Base-by-base conservation (phyloP, 2,888 invertebrate genomes). In the Catocala fraxini region DNA sequence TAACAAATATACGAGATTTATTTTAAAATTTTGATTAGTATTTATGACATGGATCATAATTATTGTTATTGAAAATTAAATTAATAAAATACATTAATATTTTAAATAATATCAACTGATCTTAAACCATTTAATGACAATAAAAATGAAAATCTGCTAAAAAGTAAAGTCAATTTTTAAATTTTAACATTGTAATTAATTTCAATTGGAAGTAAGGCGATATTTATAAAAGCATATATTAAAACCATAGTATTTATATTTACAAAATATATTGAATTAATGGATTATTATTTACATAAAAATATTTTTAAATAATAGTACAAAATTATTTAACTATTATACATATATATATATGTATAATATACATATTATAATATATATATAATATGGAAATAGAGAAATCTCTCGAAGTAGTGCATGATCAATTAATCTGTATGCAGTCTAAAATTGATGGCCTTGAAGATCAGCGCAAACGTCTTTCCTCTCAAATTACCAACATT, bases 161-260 rank as follows among this genome's bases (percentile, higher is more conserved):
- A 69, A 65, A 53, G 41, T 52, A 63, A 77, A 51, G 74, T 79
- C 74, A 79, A 77, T 79, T 79, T 25, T 73, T 65, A 72, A 70
- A 64, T 61, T 60, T 56, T 58, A 59, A 47, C 15, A 13, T 58
- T 41, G 39, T 33, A 39, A 45, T 60, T 58, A 13, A 58, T 51
- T 51, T 46, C 5, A 41, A 56, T 51, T 41, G 35, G 7, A 60
- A 51, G 35, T 41, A 60, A 56, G 47, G 56, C 35, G 54, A 60
- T 15, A 56, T 70, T 63, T 69, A 56, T 56, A 58, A 64, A 12
- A 68, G 49, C 48, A 65, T 77, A 74, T 75, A 72, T 75, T 70
- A 65, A 73, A 71, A 62, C 13, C 56, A 74, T 63, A 67, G 1
- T 61, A 12, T 1, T 41, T 41, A 58, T 65, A 65, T 61, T 62